phyloP scores from a whole-genome alignment of 2,113 vertebrate species.

The Sula dactylatra region DNA sequence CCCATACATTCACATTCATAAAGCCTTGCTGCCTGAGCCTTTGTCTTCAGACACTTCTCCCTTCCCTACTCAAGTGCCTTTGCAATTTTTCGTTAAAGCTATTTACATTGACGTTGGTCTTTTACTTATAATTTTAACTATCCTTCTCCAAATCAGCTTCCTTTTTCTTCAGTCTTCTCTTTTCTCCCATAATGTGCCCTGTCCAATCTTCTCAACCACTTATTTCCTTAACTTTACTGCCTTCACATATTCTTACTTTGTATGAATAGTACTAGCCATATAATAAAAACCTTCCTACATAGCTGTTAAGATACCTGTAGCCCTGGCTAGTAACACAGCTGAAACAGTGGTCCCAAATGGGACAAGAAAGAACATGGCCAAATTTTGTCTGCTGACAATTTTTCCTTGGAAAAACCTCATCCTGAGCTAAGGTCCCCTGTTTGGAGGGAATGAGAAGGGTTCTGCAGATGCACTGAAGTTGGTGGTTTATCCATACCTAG shows the following conservation, averaged over 20 bases:
- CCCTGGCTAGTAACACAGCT: neutral
- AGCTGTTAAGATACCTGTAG: neutral
- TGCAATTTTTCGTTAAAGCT: neutral
- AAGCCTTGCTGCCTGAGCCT: neutral
- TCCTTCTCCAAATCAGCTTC: neutral
- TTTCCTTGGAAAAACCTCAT: neutral
- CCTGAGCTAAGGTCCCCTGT: neutral
- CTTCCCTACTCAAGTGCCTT: neutral
- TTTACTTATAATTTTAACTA: neutral
- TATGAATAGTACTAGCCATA: neutral
- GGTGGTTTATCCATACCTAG: neutral
- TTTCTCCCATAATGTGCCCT: neutral
- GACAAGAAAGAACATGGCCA: neutral
- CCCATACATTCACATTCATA: neutral
- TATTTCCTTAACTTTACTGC: neutral
- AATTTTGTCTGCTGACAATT: neutral
- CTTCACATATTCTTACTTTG: neutral
- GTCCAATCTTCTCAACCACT: neutral
- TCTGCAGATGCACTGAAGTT: neutral
- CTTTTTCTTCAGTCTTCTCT: neutral
- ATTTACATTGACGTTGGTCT: neutral
- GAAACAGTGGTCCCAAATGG: neutral
- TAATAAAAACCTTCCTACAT: neutral
- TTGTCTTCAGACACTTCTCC: neutral
- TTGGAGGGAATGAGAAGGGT: neutral